phyloP scores from a whole-genome alignment of 2,888 invertebrate species.

The Ditylenchus weischeri region DNA sequence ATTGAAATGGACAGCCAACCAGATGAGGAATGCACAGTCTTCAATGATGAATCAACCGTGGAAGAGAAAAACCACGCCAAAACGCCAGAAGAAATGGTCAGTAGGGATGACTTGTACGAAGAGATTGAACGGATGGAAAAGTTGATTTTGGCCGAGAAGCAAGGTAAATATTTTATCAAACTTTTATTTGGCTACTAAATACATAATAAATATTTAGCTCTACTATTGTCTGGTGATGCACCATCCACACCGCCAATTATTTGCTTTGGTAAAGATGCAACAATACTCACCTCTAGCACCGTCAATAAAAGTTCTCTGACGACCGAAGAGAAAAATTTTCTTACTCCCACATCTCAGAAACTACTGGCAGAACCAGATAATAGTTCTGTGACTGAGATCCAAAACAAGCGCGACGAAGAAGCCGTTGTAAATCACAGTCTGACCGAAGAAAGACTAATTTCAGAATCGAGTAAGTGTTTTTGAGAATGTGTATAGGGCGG shows the following conservation, averaged over 20 bases:
- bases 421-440: not conserved
- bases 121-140: slow-evolving; percentile 22
- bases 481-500: too few species aligned
- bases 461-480: not conserved
- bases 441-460: not conserved
- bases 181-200: not conserved
- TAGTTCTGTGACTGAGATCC: not conserved
- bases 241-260: not conserved
- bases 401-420: not conserved
- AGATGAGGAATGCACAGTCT: not conserved
- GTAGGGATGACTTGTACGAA: slow-evolving; percentile 16
- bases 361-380: too few species aligned
- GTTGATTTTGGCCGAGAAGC: slow-evolving; percentile 17
- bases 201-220: not conserved
- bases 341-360: not conserved
- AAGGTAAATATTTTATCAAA: not conserved
- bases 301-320: slow-evolving; percentile 3
- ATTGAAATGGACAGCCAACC: not conserved
- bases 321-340: not conserved
- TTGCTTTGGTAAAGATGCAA: not conserved
- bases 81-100: not conserved
- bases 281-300: not conserved
- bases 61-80: not conserved
- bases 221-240: too few species aligned
- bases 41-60: not conserved